Evolutionary conservation across 2,797 vertebrate genomes (phyloP), one percentile per base, ranked within the genome.

Genomic region (Cephalopachus bancanus): DNA sequence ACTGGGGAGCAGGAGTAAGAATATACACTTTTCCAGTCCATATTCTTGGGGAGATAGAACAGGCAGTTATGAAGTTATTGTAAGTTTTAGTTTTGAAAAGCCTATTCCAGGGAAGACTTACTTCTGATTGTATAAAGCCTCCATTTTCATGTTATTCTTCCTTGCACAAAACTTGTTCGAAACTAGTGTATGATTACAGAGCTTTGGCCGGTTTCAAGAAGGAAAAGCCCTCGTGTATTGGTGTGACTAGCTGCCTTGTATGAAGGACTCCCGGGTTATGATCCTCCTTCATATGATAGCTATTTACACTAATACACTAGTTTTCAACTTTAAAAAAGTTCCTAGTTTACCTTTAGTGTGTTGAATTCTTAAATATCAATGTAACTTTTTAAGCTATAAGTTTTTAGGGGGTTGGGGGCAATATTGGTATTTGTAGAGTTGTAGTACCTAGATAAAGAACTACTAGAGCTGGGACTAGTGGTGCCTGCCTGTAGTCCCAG

Each of bases 291-390:
- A 11, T 30, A 28, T 37, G 92, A 33, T 51, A 78, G 69, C 83
- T 76, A 0, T 33, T 78, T 51, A 49, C 24, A 75, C 6, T 49
- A 24, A 80, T 72, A 10, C 1, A 4, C 49, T 87, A 12, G 49
- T 83, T 94, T 90, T 74, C 26, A 88, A 91, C 55, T 90, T 95
- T 64, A 14, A 60, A 92, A 91, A 76, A 76, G 28, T 67, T 93
- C 85, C 16, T 65, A 0, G 89, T 79, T 89, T 62, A 22, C 30
- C 37, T 78, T 59, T 17, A 83, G 2, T 78, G 10, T 51, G 7
- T 88, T 59, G 49, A 88, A 79, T 89, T 93, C 53, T 37, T 65
- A 75, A 91, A 55, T 85, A 65, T 33, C 19, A 10, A 0, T 79
- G 28, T 49, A 72, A 12, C 33, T 90, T 92, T 55, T 44, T 20